phyloP scores from a whole-genome alignment of 1,140 invertebrate species.

The Orchesella cincta region DNA sequence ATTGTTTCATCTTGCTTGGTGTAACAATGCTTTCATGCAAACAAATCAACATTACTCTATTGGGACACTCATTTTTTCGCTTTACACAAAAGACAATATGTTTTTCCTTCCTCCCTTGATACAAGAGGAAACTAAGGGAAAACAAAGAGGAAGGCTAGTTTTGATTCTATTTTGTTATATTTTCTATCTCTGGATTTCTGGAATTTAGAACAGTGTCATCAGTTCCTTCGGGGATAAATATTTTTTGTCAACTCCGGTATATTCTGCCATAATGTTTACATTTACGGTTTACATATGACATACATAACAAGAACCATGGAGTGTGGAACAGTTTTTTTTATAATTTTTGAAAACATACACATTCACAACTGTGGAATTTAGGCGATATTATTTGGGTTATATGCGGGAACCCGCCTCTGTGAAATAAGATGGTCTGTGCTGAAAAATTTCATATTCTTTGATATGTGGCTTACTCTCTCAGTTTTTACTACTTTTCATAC shows the following conservation, averaged over 20 bases:
- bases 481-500: not conserved
- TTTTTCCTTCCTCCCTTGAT: not conserved
- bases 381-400: too few relatives aligned
- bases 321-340: too few relatives aligned
- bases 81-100: conserved; percentile 5
- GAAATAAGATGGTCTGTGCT: too few relatives aligned
- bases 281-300: too few relatives aligned
- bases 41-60: conserved; percentile 24
- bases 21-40: not conserved
- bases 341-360: too few relatives aligned
- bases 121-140: not conserved
- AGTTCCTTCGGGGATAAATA: not conserved
- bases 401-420: too few relatives aligned
- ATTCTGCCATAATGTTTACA: too few relatives aligned
- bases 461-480: not conserved
- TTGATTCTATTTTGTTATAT: not conserved
- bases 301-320: too few relatives aligned
- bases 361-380: too few relatives aligned
- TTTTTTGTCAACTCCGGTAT: not conserved
- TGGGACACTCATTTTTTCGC: conserved; percentile 11
- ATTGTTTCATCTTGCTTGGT: not conserved
- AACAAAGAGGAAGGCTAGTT: not conserved
- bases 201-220: not conserved
- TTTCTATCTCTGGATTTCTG: not conserved
- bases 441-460: too few relatives aligned